These are phyloP conservation scores for Scotopteryx bipunctaria DNA, from an alignment of 2,888 invertebrate genomes.

Conservation along the genomic window DNA sequence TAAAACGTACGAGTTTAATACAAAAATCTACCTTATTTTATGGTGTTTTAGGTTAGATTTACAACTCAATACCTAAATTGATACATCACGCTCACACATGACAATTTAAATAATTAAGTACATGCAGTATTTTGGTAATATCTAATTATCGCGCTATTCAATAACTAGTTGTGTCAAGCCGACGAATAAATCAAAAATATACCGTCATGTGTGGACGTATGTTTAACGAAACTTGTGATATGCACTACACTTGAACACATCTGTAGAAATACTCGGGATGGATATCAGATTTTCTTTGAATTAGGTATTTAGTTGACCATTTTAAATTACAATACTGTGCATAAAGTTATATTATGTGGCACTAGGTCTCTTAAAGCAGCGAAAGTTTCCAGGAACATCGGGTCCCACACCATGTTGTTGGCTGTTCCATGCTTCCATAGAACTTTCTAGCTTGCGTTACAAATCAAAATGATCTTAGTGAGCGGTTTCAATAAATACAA, in stretches of 20 bases:
- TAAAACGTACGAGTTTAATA: constrained; percentile 25
- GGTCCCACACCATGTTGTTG: too few relatives aligned
- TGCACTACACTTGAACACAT: constrained; percentile 7
- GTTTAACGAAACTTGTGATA: not conserved
- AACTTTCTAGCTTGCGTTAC: too few relatives aligned
- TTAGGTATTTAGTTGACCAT: too few relatives aligned
- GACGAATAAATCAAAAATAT: not conserved
- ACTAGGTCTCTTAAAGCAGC: too few relatives aligned
- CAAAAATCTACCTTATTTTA: constrained; percentile 25
- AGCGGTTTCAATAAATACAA: too few relatives aligned
- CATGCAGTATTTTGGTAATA: constrained; percentile 17
- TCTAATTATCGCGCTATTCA: constrained; percentile 9
- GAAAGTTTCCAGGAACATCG: too few relatives aligned
- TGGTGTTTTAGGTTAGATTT: constrained; percentile 17
- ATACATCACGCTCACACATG: constrained; percentile 22
- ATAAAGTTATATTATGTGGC: too few relatives aligned
- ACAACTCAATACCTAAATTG: constrained; percentile 16
- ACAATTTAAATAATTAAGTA: constrained; percentile 22
- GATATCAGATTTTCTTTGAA: too few relatives aligned
- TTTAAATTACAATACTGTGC: too few relatives aligned
- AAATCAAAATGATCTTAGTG: too few relatives aligned
- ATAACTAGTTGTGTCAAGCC: constrained; percentile 4
- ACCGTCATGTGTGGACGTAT: constrained; percentile 17
- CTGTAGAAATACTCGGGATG: too few relatives aligned
- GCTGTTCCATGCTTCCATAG: too few relatives aligned